These are phyloP conservation scores for Hippocampus guttulatus DNA, from an alignment of 2,113 vertebrate genomes.

Conservation along the genomic window DNA sequence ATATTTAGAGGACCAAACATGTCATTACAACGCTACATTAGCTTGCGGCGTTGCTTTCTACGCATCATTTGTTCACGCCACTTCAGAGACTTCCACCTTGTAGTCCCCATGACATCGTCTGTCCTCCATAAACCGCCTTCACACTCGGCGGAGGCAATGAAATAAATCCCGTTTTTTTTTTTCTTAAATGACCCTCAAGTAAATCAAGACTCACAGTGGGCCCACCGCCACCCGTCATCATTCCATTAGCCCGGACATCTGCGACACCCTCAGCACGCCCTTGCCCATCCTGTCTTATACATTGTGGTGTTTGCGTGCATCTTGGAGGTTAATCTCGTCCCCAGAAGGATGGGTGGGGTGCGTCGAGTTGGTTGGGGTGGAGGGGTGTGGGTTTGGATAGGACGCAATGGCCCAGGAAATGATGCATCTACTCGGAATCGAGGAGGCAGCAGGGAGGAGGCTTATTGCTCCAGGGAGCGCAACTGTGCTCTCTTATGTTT, in stretches of 20 bases:
- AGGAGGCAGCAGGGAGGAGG: conserved; percentile 51
- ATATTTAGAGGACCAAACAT: not conserved
- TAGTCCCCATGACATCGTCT: not conserved
- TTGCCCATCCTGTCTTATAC: conserved; percentile 35
- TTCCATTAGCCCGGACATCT: conserved; percentile 63
- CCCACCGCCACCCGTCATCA: conserved; percentile 46
- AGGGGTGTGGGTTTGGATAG: conserved; percentile 10
- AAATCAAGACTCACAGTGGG: conserved; percentile 26
- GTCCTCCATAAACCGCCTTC: not conserved
- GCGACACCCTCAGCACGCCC: conserved; percentile 47
- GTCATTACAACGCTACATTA: not conserved
- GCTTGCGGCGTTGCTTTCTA: not conserved
- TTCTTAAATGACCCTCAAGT: not conserved
- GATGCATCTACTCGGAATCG: conserved; percentile 51
- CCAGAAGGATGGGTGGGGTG: conserved; percentile 21
- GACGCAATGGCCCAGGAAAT: conserved; percentile 63
- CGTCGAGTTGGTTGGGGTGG: conserved; percentile 16
- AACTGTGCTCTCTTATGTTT: conserved; percentile 58
- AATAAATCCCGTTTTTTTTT: not conserved
- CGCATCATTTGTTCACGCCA: too few species aligned
- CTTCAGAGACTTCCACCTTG: too few species aligned
- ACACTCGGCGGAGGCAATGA: not conserved
- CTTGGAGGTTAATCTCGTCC: conserved; percentile 44
- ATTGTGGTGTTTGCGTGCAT: conserved; percentile 9
- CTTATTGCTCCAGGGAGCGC: conserved; percentile 48